Evolutionary conservation across 2,113 vertebrate species (phyloP).

Genomic region (Anarhynchus alexandrinus): DNA sequence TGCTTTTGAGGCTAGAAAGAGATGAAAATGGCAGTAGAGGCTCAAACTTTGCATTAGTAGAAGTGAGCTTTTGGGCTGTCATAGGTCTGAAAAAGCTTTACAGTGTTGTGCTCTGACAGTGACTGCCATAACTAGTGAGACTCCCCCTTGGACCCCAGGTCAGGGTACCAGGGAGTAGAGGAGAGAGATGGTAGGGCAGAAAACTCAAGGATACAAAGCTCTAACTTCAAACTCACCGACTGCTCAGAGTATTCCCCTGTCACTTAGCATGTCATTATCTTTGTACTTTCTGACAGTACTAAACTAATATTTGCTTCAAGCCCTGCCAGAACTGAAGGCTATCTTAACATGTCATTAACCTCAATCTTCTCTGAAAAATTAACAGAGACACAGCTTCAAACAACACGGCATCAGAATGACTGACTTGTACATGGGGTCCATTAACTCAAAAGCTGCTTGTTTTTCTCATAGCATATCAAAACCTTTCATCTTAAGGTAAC

Average conservation of each 20-base stretch:
- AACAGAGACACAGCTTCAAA: background rate
- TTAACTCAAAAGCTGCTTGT: background rate
- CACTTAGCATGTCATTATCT: background rate
- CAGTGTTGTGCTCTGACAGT: background rate
- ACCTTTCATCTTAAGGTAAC: conserved; percentile 1
- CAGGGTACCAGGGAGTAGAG: background rate
- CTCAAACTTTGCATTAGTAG: background rate
- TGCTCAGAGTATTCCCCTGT: background rate
- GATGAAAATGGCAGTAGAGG: background rate
- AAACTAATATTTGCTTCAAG: background rate
- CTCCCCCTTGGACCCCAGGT: background rate
- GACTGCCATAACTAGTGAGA: background rate
- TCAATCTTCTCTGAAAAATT: background rate
- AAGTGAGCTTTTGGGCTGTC: background rate
- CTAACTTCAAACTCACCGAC: background rate
- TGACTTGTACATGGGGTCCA: background rate
- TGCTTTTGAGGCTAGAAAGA: background rate
- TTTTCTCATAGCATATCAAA: conserved; percentile 10
- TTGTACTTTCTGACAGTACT: background rate
- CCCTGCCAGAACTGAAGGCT: background rate
- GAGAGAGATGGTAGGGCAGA: background rate
- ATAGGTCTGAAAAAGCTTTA: background rate
- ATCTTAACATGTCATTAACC: background rate
- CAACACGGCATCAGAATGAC: background rate
- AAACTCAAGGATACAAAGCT: background rate